Evolutionary conservation across 2,888 invertebrate species (phyloP), one percentile per base, ranked within the genome.

Genomic region (Caenorhabditis becei): DNA sequence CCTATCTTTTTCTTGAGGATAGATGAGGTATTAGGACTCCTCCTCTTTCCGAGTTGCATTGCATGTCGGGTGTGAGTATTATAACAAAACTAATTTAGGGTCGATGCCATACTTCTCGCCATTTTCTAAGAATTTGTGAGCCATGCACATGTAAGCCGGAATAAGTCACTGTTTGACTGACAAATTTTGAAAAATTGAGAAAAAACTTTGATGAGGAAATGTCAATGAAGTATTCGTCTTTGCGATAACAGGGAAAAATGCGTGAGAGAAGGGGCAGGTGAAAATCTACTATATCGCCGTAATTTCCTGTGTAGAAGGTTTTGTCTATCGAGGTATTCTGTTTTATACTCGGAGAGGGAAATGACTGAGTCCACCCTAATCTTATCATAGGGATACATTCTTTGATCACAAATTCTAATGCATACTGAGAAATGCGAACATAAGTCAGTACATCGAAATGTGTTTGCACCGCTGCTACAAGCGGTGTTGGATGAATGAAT

Each of bases 41-140:
- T 74, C 58, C 58, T 41, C 51, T 10, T 47, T 20, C 35, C 51
- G 54, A 56, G 54, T 26, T 26, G 18, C 59, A 37, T 51, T 65
- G 65, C 72, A 56, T 75, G 59, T 49, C 53, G 61, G 51, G 37
- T 32, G 51, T 59, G 58, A 59, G 66, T 66, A 66, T 75, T 66
- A 75, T 75, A 75, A 75, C 75, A 75, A 75, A 75, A 75, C 75
- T 75, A 75, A 75, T 75, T 75, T 75, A 66, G 66, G 66, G 51
- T 75, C 75, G 75, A 66, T 66, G 26, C 66, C 53, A 41, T 28
- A 41, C 65, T 32, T 47, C 41, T 53, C 23, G 32, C n/a, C 37
- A 24, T 89, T 65, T 78, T 80, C 86, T 53, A 18, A 86, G 65
- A 88, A 89, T 77, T 85, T 72, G 18, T 35, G 56, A 18, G 32